Conservation (phyloP, 2,797 vertebrate species). For the Pantherophis vulpinus region DNA sequence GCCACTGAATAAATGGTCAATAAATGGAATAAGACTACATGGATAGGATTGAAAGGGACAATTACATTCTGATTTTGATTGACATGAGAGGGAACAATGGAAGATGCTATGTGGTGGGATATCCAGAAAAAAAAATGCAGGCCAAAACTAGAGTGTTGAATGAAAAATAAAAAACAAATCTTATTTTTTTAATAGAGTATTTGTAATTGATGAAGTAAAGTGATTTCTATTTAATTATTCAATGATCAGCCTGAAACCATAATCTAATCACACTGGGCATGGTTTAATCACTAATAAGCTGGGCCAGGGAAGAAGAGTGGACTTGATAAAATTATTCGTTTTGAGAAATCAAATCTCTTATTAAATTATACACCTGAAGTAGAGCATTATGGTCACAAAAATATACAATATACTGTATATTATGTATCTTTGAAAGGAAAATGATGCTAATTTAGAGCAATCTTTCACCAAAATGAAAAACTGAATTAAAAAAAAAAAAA, state of each 20-base stretch:
- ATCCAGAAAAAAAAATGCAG: not conserved
- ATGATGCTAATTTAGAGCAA: not conserved
- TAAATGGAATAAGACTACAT: too few relatives aligned
- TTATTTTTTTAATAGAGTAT: constrained; percentile 51
- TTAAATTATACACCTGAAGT: constrained; percentile 64
- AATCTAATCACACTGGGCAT: not conserved
- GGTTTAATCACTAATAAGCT: constrained; percentile 69
- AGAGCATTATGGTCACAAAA: constrained; percentile 54
- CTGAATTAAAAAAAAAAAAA: not conserved
- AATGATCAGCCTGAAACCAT: not conserved
- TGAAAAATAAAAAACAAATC: constrained; percentile 44
- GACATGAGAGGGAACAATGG: not conserved
- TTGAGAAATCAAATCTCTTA: constrained; percentile 77
- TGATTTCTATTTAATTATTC: not conserved
- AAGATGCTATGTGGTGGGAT: not conserved
- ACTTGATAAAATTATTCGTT: constrained; percentile 76
- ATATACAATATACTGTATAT: not conserved
- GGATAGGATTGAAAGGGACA: not conserved
- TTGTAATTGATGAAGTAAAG: not conserved
- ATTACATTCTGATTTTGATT: not conserved
- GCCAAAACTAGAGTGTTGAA: constrained; percentile 19
- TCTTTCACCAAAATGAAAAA: not conserved
- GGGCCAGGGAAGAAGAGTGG: constrained; percentile 69
- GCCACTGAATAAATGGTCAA: too few relatives aligned
- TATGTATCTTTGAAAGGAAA: not conserved